Percentiles rank a stretch among this genome's conserved stretches.
Conservation (phyloP, 2,797 vertebrate species). For the Spinibarbus caldwelli region DNA sequence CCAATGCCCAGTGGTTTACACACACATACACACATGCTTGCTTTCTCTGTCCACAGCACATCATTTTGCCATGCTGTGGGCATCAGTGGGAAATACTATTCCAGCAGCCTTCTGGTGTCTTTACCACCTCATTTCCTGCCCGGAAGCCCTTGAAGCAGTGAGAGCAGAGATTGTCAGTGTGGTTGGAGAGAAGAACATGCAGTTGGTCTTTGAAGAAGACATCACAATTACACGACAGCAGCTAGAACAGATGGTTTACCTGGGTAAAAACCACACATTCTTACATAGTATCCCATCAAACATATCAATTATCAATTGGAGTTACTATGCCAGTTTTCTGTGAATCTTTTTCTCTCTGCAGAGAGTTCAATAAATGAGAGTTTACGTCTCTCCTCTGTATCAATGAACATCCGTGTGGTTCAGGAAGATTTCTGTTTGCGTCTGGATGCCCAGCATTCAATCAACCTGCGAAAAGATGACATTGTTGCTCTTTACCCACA, state of each 20-base stretch:
- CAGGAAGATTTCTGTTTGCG: constrained; percentile 81
- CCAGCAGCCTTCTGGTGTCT: constrained; percentile 89
- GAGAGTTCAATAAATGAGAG: constrained; percentile 88
- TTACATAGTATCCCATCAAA: not conserved
- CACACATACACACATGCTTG: not conserved
- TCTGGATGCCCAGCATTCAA: constrained; percentile 54
- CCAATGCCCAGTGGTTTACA: not conserved
- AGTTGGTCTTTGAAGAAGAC: constrained; percentile 69
- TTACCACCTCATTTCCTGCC: constrained; percentile 87
- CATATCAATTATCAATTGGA: not conserved
- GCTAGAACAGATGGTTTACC: constrained; percentile 85
- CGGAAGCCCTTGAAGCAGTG: constrained; percentile 80
- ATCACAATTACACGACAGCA: constrained; percentile 82
- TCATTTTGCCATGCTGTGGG: constrained; percentile 94
- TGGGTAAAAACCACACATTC: constrained; percentile 78
- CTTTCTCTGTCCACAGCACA: constrained; percentile 83
- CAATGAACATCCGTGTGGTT: constrained; percentile 85
- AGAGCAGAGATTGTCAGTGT: constrained; percentile 84
- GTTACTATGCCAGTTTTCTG: not conserved
- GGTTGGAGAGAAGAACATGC: constrained; percentile 77
- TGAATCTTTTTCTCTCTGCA: constrained; percentile 60
- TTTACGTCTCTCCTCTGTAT: constrained; percentile 85
- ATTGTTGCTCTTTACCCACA: constrained; percentile 86
- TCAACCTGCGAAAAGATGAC: constrained; percentile 84
- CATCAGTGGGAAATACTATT: constrained; percentile 89